A percentile compares a stretch with the other conserved stretches of the same genome.
Conservation (phyloP, 2,113 vertebrate species). For the Tamias sibiricus region DNA sequence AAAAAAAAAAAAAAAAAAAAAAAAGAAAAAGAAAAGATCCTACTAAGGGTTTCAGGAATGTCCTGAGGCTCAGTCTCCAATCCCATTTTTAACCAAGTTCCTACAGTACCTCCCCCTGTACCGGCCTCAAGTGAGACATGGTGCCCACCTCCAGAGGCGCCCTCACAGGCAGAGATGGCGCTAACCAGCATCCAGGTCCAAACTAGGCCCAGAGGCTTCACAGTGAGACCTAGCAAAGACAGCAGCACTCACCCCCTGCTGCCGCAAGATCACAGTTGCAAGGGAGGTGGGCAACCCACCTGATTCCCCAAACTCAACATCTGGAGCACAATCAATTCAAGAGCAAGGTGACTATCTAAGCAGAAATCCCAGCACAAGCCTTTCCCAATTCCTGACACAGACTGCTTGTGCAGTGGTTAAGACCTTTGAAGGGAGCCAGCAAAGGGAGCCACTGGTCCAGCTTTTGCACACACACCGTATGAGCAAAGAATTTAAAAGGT, state of each 20-base stretch:
- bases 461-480: rapidly evolving
- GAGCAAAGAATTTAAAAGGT: rapidly evolving
- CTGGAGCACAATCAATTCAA: neutral
- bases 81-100: neutral
- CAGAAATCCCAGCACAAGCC: neutral
- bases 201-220: neutral
- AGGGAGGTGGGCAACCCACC: too few species aligned
- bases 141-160: rapidly evolving
- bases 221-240: neutral
- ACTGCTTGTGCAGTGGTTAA: rapidly evolving
- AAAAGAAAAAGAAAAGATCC: too few species aligned
- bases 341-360: neutral
- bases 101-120: rapidly evolving
- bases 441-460: neutral
- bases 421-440: too few species aligned
- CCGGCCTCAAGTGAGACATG: rapidly evolving
- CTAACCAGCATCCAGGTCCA: too few species aligned
- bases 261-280: rapidly evolving
- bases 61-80: neutral
- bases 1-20: too few species aligned
- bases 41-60: too few species aligned
- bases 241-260: neutral
- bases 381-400: neutral
- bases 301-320: rapidly evolving
- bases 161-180: rapidly evolving